A percentile compares a stretch with the other conserved stretches of the same genome.
These are phyloP conservation scores for Penelope pileata DNA, from an alignment of 2,113 vertebrate genomes.

Conservation along the genomic window DNA sequence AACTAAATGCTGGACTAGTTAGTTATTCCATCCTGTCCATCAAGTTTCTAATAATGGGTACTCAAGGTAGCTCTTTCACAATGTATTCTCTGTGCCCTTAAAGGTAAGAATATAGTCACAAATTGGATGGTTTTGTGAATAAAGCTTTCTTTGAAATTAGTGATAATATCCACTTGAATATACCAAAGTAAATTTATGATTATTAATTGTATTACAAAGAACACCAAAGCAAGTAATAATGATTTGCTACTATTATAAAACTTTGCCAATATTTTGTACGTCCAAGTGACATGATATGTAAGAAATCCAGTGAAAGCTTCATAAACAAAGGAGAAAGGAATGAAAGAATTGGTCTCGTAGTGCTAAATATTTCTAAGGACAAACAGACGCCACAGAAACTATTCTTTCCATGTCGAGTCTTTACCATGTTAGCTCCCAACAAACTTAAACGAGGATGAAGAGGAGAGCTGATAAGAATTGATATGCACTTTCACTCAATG, in stretches of 20 bases:
- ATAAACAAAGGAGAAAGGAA: slow-evolving; percentile 59
- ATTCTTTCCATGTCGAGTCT: slow-evolving; percentile 33
- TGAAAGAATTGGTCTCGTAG: slow-evolving; percentile 32
- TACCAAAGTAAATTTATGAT: slow-evolving; percentile 75
- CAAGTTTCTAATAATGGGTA: background rate
- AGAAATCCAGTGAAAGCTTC: slow-evolving; percentile 76
- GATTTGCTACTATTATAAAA: slow-evolving; percentile 81
- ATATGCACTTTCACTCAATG: background rate
- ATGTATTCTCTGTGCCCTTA: slow-evolving; percentile 54
- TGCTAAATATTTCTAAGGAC: slow-evolving; percentile 44
- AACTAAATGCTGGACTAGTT: background rate
- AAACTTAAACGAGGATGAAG: background rate
- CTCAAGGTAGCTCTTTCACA: background rate
- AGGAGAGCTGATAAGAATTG: background rate
- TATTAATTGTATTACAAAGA: slow-evolving; percentile 78
- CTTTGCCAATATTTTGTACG: slow-evolving; percentile 78
- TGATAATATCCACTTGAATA: slow-evolving; percentile 72
- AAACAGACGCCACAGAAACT: slow-evolving; percentile 35
- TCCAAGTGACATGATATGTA: slow-evolving; percentile 63
- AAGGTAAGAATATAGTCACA: slow-evolving; percentile 67
- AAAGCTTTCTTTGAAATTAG: slow-evolving; percentile 76
- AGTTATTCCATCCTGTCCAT: background rate
- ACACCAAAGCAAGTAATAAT: slow-evolving; percentile 77
- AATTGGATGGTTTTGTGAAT: slow-evolving; percentile 70
- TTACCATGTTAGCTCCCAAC: background rate